Base-by-base conservation (phyloP, 2,113 vertebrate genomes). In the Chamaea fasciata region DNA sequence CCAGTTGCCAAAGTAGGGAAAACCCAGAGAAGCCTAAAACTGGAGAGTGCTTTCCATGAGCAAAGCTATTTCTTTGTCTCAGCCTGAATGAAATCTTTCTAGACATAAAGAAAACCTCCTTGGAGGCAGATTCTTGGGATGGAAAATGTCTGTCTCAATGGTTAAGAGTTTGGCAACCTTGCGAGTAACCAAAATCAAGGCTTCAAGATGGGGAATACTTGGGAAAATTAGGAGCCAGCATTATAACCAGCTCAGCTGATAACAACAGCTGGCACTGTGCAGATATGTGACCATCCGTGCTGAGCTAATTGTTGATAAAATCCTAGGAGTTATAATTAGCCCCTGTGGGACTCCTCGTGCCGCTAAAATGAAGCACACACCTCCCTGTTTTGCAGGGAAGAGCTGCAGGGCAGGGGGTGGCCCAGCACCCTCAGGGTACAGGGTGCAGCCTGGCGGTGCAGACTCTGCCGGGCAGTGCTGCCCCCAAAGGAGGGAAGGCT, bases 301-400 rank as follows among this genome's bases (percentile, higher is more conserved):
- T 95, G 75, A 95, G 93, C 86, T 96, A 96, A 97, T 95, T 96
- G 94, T 91, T 97, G 96, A 89, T 90, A 83, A 96, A 97, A 97
- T 92, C 96, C 83, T 95, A 94, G 68, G 78, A 94, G 95, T 75
- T 92, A 44, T 92, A 96, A 94, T 97, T 91, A 94, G 87, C 81
- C 84, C 83, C 89, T 0, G 42, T 65, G 92, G 89, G 94, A 91
- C 77, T 75, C 57, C 65, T 87, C 0, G 0, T 37, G 65, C 74
- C 3, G 44, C 64, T 64, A 39, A 83, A 74, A 52, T 0, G 2
- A 70, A 83, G 70, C 4, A 6, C 3, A 15, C 10, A 17, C 24
- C 44, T 83, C 63, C 37, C 65, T 68, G 37, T 82, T 82, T 67
- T 64, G 56, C 33, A 41, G 71, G 14, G 24, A 22, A 31, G 20